A percentile compares a stretch with the other conserved stretches of the same genome.
Evolutionary conservation across 2,888 invertebrate species (phyloP).

Genomic region (Tinea trinotella): DNA sequence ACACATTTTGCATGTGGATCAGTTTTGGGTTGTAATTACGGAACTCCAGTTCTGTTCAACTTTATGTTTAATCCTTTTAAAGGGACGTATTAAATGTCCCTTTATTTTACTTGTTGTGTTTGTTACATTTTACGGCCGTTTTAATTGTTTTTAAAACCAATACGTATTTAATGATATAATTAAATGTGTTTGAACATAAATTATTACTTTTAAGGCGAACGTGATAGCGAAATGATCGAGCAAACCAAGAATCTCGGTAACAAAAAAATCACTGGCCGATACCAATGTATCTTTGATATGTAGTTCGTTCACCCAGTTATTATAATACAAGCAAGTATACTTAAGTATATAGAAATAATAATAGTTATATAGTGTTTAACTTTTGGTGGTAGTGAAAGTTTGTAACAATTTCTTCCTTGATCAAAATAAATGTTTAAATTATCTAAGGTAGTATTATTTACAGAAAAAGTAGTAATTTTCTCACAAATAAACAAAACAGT

Average conservation of each 20-base stretch:
- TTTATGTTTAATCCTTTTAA: slow-evolving; percentile 4
- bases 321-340: too few species aligned
- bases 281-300: too few species aligned
- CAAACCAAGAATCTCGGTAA: too few species aligned
- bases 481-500: not conserved
- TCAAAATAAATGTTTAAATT: too few species aligned
- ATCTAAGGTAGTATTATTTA: too few species aligned
- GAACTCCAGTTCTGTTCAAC: not conserved
- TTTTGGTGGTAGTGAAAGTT: too few species aligned
- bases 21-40: slow-evolving; percentile 9
- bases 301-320: too few species aligned
- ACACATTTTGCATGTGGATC: slow-evolving; percentile 36
- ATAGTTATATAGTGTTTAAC: too few species aligned
- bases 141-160: not conserved
- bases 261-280: too few species aligned
- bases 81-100: not conserved
- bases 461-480: too few species aligned
- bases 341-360: too few species aligned
- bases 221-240: not conserved
- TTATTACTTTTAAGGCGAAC: not conserved
- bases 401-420: too few species aligned
- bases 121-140: not conserved
- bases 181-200: not conserved
- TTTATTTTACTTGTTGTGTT: not conserved
- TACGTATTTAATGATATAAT: not conserved